Evolutionary conservation across 2,797 vertebrate species (phyloP), one percentile per base, ranked within the genome.

Genomic region (Peromyscus aztecus): DNA sequence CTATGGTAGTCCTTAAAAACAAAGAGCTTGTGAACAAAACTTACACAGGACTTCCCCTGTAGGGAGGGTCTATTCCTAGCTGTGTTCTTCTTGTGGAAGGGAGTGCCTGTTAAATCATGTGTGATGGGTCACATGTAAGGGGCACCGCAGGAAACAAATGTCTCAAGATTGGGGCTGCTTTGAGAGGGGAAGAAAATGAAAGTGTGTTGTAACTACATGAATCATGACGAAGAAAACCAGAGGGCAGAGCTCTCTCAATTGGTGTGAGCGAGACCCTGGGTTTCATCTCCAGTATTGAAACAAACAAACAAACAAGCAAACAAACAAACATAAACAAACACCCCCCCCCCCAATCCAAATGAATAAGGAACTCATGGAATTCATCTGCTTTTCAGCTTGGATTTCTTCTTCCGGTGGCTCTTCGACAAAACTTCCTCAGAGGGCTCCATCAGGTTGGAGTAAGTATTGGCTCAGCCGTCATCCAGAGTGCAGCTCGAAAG

Each of bases 391-490:
- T 98, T 40, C 98, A 99, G 99, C 98, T 98, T 99, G 78, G 99
- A 99, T 6, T 98, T 99, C 90, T 99, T 99, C 98, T 99, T 99
- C 97, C 99, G 99, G 37, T 99, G 99, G 99, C 98, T 99, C 61
- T 99, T 99, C 98, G 99, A 99, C 98, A 98, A 98, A 97, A 67
- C 97, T 89, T 98, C 99, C 0, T 93, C 97, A 1, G 97, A 97
- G 9, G 98, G 98, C 57, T 99, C 98, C 90, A 69, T 99, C 90
- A 98, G 99, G 89, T 98, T 99, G 98, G 99, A 99, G 99, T 99
- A 99, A 99, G 99, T 99, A 94, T 84, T 0, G 0, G 40, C 37
- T 73, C 6, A 0, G 0, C 2, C 0, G 5, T 0, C 0, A 5
- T 14, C 23, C 12, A 0, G 21, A 63, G n/a, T 21, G 13, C 17